These are phyloP conservation scores for Scomber colias DNA, from an alignment of 2,113 vertebrate genomes.

Conservation along the genomic window DNA sequence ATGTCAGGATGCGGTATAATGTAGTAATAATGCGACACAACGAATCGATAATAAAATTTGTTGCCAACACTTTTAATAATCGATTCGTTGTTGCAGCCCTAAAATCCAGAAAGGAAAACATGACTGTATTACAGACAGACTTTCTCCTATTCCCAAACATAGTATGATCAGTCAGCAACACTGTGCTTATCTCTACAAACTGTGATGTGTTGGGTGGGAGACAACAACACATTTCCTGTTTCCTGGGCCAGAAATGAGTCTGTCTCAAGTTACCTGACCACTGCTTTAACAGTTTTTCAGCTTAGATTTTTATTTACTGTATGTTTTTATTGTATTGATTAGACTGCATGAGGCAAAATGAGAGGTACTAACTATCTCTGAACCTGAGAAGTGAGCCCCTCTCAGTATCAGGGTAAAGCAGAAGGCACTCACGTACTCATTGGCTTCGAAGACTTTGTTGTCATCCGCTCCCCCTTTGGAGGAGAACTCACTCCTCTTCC, in stretches of 20 bases:
- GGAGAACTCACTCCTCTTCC: slow-evolving; percentile 93
- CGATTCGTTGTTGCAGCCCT: too few relatives aligned
- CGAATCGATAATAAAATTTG: too few relatives aligned
- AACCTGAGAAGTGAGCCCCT: background rate
- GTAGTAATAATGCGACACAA: too few relatives aligned
- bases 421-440: slow-evolving; percentile 87
- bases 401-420: slow-evolving; percentile 16
- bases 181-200: background rate
- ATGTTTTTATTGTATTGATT: background rate
- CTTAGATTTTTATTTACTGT: too few relatives aligned
- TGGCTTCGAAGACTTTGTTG: slow-evolving; percentile 90
- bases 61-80: too few relatives aligned
- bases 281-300: too few relatives aligned
- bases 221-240: too few relatives aligned
- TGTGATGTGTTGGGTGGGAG: background rate
- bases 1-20: too few relatives aligned
- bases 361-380: background rate
- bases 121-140: background rate
- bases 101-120: background rate
- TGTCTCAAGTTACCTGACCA: background rate
- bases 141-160: background rate
- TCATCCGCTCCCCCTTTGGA: slow-evolving; percentile 86
- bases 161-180: background rate
- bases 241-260: background rate
- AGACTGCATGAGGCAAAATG: background rate